A percentile compares a stretch with the other conserved stretches of the same genome.
Evolutionary conservation across 1,140 invertebrate genomes (phyloP).

Genomic region (Ptiloglossa arizonensis): DNA sequence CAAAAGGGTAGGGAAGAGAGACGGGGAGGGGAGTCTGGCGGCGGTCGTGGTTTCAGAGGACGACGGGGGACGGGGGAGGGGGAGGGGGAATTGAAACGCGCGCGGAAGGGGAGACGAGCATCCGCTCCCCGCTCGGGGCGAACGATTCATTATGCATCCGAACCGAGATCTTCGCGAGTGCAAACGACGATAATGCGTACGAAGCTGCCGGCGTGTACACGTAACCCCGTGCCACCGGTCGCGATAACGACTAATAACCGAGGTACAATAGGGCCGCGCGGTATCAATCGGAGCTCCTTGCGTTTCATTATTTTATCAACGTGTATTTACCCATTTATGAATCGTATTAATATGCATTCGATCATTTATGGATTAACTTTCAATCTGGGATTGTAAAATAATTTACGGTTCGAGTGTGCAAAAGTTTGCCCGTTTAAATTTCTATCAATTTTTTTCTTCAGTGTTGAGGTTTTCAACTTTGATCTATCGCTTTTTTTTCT

Average conservation of each 20-base stretch:
- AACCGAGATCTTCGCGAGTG: conserved; percentile 24
- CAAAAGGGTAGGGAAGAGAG: not conserved
- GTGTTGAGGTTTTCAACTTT: too few species aligned
- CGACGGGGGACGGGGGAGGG: not conserved
- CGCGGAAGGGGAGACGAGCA: not conserved
- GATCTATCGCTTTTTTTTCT: too few species aligned
- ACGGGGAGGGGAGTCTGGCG: not conserved
- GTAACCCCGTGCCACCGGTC: conserved; percentile 5
- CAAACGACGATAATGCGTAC: conserved; percentile 1
- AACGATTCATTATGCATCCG: conserved; percentile 49
- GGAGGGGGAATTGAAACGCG: not conserved
- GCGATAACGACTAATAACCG: conserved; percentile 38
- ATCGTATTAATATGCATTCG: too few species aligned
- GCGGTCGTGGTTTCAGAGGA: too few species aligned
- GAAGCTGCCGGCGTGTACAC: not conserved
- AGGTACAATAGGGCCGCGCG: not conserved
- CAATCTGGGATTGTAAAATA: too few species aligned
- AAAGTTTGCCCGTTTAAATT: too few species aligned
- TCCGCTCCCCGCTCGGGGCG: conserved; percentile 21
- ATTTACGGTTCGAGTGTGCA: too few species aligned
- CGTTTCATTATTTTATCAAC: too few species aligned
- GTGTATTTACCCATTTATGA: too few species aligned
- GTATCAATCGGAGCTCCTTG: conserved; percentile 10
- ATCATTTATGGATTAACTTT: too few species aligned
- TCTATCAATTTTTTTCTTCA: too few species aligned